Conservation (phyloP, 2,888 invertebrate species). For the Trichogramma evanescens region DNA sequence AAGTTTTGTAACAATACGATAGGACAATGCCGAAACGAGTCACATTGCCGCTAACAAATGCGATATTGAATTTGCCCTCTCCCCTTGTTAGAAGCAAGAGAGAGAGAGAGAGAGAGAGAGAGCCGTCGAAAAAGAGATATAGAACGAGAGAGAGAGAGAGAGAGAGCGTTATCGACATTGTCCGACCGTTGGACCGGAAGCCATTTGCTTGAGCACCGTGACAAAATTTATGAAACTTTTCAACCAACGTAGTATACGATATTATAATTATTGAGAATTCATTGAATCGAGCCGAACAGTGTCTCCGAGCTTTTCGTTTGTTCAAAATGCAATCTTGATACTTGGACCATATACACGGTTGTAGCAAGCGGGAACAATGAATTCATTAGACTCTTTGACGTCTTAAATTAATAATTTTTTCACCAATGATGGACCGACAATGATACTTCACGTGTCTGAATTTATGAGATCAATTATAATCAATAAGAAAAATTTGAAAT, state of each 20-base stretch:
- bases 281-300: not conserved
- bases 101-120: not conserved
- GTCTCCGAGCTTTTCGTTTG: too few relatives aligned
- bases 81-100: not conserved
- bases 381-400: too few relatives aligned
- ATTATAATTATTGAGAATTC: constrained; percentile 26
- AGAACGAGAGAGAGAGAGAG: not conserved
- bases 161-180: constrained; percentile 33
- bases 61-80: constrained; percentile 40
- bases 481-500: too few relatives aligned
- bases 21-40: constrained; percentile 35
- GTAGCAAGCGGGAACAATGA: too few relatives aligned
- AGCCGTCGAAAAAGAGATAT: not conserved
- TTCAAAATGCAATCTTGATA: constrained; percentile 10
- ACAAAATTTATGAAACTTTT: constrained; percentile 42
- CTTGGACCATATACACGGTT: not conserved
- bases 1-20: constrained; percentile 44
- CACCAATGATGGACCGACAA: too few relatives aligned
- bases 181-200: constrained; percentile 43
- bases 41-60: constrained; percentile 29
- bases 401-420: too few relatives aligned
- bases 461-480: too few relatives aligned
- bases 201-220: constrained; percentile 37
- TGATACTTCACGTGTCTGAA: too few relatives aligned
- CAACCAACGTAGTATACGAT: constrained; percentile 17